Conservation (phyloP, 2,113 vertebrate species). For the Caretta caretta region DNA sequence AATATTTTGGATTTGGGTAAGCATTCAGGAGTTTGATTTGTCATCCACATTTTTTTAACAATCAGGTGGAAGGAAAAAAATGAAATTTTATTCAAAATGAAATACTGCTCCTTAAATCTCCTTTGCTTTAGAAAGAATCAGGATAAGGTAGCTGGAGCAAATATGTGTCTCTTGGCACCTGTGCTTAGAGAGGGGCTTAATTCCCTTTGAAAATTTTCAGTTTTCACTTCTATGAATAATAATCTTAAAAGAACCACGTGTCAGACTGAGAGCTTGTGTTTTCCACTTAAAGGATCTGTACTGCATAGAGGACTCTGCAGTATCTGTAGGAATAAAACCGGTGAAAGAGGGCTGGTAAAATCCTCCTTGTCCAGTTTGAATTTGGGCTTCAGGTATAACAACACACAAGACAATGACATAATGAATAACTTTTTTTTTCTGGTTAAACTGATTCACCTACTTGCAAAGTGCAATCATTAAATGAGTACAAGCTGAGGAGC, state of each 20-base stretch:
- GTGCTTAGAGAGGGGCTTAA: background rate
- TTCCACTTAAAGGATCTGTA: background rate
- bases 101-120: background rate
- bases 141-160: background rate
- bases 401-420: background rate
- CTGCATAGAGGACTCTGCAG: accelerated
- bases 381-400: background rate
- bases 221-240: background rate
- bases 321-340: background rate
- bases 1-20: background rate
- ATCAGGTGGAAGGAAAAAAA: background rate
- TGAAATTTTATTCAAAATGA: background rate
- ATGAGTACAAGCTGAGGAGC: slow-evolving; percentile 48
- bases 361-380: background rate
- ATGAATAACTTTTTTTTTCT: background rate
- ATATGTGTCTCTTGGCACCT: background rate
- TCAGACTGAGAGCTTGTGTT: background rate
- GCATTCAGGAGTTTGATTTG: background rate
- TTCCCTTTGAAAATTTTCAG: background rate
- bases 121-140: background rate
- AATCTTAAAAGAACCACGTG: background rate
- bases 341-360: accelerated
- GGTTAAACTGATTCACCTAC: slow-evolving; percentile 47
- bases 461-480: background rate
- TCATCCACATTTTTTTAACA: too few relatives aligned